Base-by-base conservation (phyloP, 2,888 invertebrate species). In the Eucriotettix oculatus region DNA sequence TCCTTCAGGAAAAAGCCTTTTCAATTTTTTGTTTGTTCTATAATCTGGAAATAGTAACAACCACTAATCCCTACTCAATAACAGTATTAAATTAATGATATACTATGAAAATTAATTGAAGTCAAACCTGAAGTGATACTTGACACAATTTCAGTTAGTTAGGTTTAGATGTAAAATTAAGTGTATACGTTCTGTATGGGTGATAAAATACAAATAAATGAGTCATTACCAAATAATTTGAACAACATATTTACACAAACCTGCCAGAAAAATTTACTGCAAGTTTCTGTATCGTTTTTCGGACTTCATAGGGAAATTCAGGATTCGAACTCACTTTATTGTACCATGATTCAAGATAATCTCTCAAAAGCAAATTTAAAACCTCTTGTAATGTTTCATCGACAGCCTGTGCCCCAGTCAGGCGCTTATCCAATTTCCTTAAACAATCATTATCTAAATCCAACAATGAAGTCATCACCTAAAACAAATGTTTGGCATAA, bases 341-440 rank as follows among this genome's bases (percentile, higher is more conserved):
- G 66, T 77, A 78, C 79, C 79, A 79, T 1, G 86, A 82, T 64
- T 84, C 81, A 55, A 92, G 83, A 76, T 90, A 90, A 73, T 92
- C 92, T 70, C 88, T 79, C 58, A 91, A 79, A 58, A 90, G 80
- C 65, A 86, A 89, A 63, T 83, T 82, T 67, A 92, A 78, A 68
- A 92, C 90, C 76, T 90, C 79, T 74, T 90, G 90, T 58, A 92
- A 77, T 67, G 87, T 89, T 68, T 87, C 86, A 75, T 92, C 92
- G 62, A 93, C 91, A 43, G 87, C 80, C 68, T 86, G 86, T 68
- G 90, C 88, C 41, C 91, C 91, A 40, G 90, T 91, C 64, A 92
- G 85, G 68, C 90, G 74, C 66, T 69, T 75, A 68, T 81, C 81
- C 54, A 61, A 16, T 42, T 60, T 59, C 7, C 40, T 52, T 5